These are phyloP conservation scores for Empidonax traillii DNA, from an alignment of 2,113 vertebrate genomes.

Conservation along the genomic window DNA sequence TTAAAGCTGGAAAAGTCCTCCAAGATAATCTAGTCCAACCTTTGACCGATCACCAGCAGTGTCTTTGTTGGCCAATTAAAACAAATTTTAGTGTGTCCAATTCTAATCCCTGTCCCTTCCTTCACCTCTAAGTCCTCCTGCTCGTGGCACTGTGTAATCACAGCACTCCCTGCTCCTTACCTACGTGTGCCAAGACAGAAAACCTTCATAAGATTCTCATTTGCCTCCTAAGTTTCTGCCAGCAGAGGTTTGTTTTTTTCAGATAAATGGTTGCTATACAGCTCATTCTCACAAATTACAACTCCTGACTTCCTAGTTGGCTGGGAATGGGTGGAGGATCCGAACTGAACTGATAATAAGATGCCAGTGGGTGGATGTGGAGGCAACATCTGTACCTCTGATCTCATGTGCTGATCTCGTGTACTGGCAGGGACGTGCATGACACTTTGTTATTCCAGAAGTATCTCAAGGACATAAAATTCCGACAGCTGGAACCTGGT, in stretches of 20 bases:
- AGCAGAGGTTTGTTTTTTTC: constrained; percentile 62
- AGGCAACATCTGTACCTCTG: constrained; percentile 67
- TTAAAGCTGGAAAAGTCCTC: not conserved
- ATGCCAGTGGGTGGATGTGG: constrained; percentile 65
- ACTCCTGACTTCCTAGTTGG: constrained; percentile 50
- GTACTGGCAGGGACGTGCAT: constrained; percentile 58
- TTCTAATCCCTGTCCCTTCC: not conserved
- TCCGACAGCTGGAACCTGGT: constrained; percentile 67
- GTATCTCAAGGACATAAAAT: constrained; percentile 64
- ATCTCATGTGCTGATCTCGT: constrained; percentile 70
- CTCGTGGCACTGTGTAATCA: not conserved
- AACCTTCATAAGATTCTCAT: not conserved
- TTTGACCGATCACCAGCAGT: too few species aligned
- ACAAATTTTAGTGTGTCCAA: not conserved
- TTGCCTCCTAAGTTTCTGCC: not conserved
- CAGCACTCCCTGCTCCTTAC: not conserved
- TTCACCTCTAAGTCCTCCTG: not conserved
- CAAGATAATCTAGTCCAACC: not conserved
- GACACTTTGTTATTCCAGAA: constrained; percentile 69
- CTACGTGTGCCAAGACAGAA: not conserved
- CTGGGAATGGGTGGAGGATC: constrained; percentile 54
- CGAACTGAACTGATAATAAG: constrained; percentile 54
- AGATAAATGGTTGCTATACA: constrained; percentile 65
- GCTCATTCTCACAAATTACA: constrained; percentile 59
- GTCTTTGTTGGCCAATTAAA: not conserved